Percentiles rank a stretch among this genome's conserved stretches.
Conservation (phyloP, 2,888 invertebrate species). For the Troides oblongomaculatus region DNA sequence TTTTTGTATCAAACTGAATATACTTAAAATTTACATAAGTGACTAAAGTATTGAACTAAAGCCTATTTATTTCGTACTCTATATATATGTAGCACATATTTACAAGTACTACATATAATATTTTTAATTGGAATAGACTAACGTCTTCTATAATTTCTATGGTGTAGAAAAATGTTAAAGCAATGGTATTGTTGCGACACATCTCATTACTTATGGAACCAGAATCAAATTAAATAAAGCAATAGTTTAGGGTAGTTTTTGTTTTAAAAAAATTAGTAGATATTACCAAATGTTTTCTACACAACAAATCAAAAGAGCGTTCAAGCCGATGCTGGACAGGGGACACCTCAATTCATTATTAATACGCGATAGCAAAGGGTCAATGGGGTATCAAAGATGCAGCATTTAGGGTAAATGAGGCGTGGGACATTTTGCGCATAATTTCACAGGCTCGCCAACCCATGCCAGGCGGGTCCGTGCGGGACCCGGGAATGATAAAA, state of each 20-base stretch:
- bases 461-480: slow-evolving; percentile 33
- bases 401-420: slow-evolving; percentile 69
- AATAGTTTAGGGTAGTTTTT: neutral
- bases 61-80: too few relatives aligned
- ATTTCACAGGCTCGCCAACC: slow-evolving; percentile 55
- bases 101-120: too few relatives aligned
- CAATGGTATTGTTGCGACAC: too few relatives aligned
- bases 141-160: too few relatives aligned
- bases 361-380: slow-evolving; percentile 59
- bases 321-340: slow-evolving; percentile 18
- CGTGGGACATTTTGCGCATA: slow-evolving; percentile 71
- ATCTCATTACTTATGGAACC: too few relatives aligned
- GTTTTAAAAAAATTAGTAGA: neutral
- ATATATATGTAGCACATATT: too few relatives aligned
- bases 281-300: neutral
- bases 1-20: too few relatives aligned
- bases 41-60: too few relatives aligned
- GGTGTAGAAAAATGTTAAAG: too few relatives aligned
- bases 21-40: too few relatives aligned
- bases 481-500: slow-evolving; percentile 49
- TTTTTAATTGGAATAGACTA: too few relatives aligned
- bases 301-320: slow-evolving; percentile 22
- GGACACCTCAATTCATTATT: slow-evolving; percentile 57
- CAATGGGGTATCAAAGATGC: slow-evolving; percentile 64
- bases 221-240: too few relatives aligned